phyloP scores from a whole-genome alignment of 2,888 invertebrate genomes.

The Anoncus sp. region DNA sequence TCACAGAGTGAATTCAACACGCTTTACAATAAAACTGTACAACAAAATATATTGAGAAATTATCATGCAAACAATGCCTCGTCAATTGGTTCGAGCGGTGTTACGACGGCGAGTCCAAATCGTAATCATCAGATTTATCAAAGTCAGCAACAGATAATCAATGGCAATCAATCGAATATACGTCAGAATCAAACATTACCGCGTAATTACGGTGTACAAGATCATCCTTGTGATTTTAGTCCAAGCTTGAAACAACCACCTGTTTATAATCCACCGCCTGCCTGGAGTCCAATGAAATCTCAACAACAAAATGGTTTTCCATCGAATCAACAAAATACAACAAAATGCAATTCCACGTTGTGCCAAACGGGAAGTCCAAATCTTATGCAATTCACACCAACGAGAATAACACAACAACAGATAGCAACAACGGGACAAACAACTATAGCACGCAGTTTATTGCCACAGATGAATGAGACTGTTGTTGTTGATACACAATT shows the following conservation, averaged over 20 bases:
- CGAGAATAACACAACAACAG: conserved; percentile 57
- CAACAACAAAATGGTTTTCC: conserved; percentile 75
- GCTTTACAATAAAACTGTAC: conserved; percentile 81
- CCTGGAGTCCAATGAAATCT: conserved; percentile 78
- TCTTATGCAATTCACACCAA: conserved; percentile 74
- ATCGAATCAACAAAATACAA: conserved; percentile 65
- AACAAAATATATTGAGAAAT: conserved; percentile 80
- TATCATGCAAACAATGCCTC: conserved; percentile 74
- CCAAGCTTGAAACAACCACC: conserved; percentile 79
- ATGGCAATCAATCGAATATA: conserved; percentile 55
- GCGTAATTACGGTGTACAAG: conserved; percentile 68
- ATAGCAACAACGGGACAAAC: background rate
- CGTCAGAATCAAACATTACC: conserved; percentile 74
- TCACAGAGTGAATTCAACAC: conserved; percentile 82
- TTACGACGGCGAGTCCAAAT: too few species aligned
- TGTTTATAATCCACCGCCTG: conserved; percentile 77
- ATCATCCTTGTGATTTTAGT: conserved; percentile 77
- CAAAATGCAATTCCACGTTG: conserved; percentile 66
- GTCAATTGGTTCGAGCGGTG: conserved; percentile 41
- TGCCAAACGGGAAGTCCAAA: conserved; percentile 67
- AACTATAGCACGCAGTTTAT: conserved; percentile 67
- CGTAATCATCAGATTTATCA: conserved; percentile 54
- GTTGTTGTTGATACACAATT: conserved; percentile 75
- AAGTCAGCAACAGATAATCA: conserved; percentile 56
- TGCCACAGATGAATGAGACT: conserved; percentile 78